phyloP scores from a whole-genome alignment of 2,113 vertebrate species.

The Dromas ardeola region DNA sequence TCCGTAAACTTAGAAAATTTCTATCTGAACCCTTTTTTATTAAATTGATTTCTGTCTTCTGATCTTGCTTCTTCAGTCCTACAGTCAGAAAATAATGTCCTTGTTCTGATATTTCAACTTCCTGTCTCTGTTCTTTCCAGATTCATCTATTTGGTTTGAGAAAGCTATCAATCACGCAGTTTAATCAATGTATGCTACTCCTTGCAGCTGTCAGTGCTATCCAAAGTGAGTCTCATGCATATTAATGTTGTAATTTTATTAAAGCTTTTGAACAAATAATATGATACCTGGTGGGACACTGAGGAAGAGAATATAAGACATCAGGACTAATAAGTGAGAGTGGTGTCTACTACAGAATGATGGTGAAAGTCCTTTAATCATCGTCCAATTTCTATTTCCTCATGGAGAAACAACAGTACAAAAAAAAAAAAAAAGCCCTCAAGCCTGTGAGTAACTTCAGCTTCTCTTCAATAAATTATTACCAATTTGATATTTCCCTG shows the following conservation, averaged over 20 bases:
- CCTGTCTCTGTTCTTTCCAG: background rate
- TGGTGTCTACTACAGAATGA: background rate
- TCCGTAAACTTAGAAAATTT: background rate
- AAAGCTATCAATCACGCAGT: conserved; percentile 1
- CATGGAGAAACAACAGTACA: background rate
- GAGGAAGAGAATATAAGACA: background rate
- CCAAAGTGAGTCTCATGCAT: conserved; percentile 5
- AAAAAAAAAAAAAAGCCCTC: background rate
- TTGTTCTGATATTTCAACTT: background rate
- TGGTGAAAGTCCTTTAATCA: background rate
- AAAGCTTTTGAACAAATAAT: conserved; percentile 29
- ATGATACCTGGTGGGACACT: background rate
- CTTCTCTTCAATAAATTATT: conserved; percentile 56
- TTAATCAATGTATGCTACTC: background rate
- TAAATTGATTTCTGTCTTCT: background rate
- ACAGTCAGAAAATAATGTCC: background rate
- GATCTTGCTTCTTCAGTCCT: background rate
- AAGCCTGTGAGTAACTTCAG: background rate
- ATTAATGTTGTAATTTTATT: conserved; percentile 48
- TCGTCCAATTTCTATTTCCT: background rate
- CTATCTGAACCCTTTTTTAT: background rate
- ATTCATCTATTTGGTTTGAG: background rate
- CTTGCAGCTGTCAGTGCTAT: background rate
- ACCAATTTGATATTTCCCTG: conserved; percentile 16
- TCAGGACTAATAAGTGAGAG: background rate